Percentiles rank a stretch among this genome's conserved stretches.
These are phyloP conservation scores for Enteromius treurensis DNA, from an alignment of 2,797 vertebrate species.

Conservation along the genomic window DNA sequence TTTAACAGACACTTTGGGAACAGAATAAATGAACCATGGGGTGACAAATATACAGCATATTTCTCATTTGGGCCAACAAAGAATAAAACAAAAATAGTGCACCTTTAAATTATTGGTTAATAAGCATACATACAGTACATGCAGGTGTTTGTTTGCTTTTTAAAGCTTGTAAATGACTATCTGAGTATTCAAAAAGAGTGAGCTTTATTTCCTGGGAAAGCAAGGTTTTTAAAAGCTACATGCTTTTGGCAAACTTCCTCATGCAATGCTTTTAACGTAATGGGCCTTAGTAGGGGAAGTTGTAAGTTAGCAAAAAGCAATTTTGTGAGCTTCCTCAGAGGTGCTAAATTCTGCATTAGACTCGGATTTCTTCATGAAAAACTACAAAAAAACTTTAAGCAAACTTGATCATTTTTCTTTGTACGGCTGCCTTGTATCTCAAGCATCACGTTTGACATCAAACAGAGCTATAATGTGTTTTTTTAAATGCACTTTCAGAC, in stretches of 20 bases:
- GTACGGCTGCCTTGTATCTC: neutral
- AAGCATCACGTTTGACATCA: neutral
- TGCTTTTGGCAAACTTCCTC: conserved; percentile 1
- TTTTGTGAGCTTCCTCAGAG: conserved; percentile 3
- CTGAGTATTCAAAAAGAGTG: neutral
- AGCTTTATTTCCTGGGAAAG: neutral
- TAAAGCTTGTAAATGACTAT: neutral
- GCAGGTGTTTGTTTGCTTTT: conserved; percentile 20
- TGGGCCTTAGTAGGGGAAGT: conserved; percentile 46
- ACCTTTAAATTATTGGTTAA: conserved; percentile 14
- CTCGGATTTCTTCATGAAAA: conserved; percentile 29
- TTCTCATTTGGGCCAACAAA: conserved; percentile 2
- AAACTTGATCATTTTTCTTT: neutral
- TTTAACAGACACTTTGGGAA: neutral
- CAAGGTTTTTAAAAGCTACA: neutral
- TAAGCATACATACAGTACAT: neutral
- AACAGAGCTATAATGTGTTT: conserved; percentile 19
- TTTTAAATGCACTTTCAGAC: conserved; percentile 5
- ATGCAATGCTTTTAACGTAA: conserved; percentile 47
- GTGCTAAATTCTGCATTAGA: conserved; percentile 34
- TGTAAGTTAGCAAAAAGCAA: conserved; percentile 36
- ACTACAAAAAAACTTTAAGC: neutral
- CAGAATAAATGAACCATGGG: neutral
- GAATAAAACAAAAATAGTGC: neutral
- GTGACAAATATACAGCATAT: neutral